Conservation (phyloP, 1,140 invertebrate species). For the Formica selysi region DNA sequence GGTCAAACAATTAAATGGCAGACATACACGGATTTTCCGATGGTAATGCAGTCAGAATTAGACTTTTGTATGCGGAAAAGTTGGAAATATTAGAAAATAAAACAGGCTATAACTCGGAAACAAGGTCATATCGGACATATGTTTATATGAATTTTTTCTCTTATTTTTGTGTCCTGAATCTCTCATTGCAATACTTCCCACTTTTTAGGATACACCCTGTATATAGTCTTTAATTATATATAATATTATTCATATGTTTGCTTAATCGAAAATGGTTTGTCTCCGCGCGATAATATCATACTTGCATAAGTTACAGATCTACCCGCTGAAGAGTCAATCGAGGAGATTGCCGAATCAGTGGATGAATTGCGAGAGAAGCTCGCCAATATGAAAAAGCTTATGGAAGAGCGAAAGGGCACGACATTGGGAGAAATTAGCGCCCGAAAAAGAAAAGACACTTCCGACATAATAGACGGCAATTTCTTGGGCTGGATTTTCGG, state of each 20-base stretch:
- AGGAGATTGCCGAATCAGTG: slow-evolving; percentile 91
- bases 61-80: no score
- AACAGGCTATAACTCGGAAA: no score
- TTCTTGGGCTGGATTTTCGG: slow-evolving; percentile 93
- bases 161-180: no score
- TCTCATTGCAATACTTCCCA: no score
- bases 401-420: slow-evolving; percentile 90
- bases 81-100: no score
- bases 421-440: slow-evolving; percentile 85
- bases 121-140: no score
- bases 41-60: no score
- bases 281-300: not conserved
- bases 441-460: slow-evolving; percentile 84
- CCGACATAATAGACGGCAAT: slow-evolving; percentile 92
- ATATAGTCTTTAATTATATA: no score
- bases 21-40: no score
- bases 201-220: no score
- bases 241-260: slow-evolving; percentile 17
- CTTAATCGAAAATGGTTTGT: slow-evolving; percentile 3
- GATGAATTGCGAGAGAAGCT: slow-evolving; percentile 92
- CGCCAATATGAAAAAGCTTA: slow-evolving; percentile 92
- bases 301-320: slow-evolving; percentile 69
- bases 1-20: no score
- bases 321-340: slow-evolving; percentile 80
- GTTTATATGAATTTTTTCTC: no score